Conservation (phyloP, 2,113 vertebrate species). For the Bufo bufo region DNA sequence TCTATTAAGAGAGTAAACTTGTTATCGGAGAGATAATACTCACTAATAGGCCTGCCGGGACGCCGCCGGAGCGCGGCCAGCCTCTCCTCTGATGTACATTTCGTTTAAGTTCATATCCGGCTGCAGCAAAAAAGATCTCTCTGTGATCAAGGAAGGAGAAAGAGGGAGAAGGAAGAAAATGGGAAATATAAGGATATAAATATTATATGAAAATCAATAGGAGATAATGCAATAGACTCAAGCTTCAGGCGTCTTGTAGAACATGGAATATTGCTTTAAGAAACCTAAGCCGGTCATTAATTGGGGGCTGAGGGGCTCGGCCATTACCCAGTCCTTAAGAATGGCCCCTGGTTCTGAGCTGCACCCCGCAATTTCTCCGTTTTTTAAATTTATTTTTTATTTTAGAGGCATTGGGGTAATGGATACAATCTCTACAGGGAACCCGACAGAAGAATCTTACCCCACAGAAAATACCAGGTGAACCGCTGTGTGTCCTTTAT, state of each 20-base stretch:
- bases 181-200: constrained; percentile 4
- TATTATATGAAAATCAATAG: constrained; percentile 12
- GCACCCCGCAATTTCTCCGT: no score
- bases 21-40: constrained; percentile 50
- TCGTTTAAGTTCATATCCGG: neutral
- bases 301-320: neutral
- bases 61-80: neutral
- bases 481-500: no score
- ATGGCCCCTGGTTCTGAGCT: no score
- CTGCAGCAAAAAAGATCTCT: constrained; percentile 12
- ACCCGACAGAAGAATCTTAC: no score
- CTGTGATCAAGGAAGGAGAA: neutral
- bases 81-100: constrained; percentile 12
- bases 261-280: neutral
- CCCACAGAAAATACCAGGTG: no score
- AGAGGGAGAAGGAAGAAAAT: neutral
- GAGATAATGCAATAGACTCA: neutral
- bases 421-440: no score
- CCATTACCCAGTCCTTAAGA: neutral
- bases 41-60: constrained; percentile 48
- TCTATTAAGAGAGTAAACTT: constrained; percentile 56
- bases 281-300: neutral
- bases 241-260: neutral
- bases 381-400: no score
- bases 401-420: no score